Evolutionary conservation across 2,888 invertebrate genomes (phyloP).

Genomic region (Pollenia amentaria): DNA sequence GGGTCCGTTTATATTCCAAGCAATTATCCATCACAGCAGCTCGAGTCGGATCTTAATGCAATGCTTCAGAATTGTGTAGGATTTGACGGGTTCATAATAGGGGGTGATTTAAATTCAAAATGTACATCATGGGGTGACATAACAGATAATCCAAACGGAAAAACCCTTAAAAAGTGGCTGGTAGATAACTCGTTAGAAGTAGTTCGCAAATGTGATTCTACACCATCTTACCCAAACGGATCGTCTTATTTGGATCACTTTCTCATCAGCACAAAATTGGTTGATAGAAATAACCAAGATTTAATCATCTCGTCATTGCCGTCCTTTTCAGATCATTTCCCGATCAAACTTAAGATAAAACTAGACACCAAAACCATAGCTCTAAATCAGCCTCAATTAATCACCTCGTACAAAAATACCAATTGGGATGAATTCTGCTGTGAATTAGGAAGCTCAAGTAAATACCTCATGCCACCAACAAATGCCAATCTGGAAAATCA

Average conservation of each 20-base stretch:
- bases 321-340: conserved; percentile 48
- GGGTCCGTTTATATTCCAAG: too few relatives aligned
- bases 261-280: too few relatives aligned
- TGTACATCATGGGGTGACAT: background rate
- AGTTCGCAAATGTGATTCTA: background rate
- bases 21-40: too few relatives aligned
- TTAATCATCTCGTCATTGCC: background rate
- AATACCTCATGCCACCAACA: background rate
- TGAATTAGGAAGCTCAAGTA: background rate
- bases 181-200: background rate
- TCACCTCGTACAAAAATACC: conserved; percentile 16
- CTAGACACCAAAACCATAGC: background rate
- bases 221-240: background rate
- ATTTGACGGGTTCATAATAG: conserved; percentile 25
- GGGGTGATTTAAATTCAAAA: conserved; percentile 15
- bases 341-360: conserved; percentile 1
- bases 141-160: background rate
- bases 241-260: too few relatives aligned
- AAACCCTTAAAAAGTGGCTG: background rate
- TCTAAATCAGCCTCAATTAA: background rate
- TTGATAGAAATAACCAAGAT: background rate
- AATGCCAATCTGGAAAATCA: background rate
- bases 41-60: too few relatives aligned
- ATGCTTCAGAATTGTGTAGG: too few relatives aligned
- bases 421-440: background rate